Base-by-base conservation (phyloP, 53 echinoderm and acorn worm species). In the Apostichopus leukothele region DNA sequence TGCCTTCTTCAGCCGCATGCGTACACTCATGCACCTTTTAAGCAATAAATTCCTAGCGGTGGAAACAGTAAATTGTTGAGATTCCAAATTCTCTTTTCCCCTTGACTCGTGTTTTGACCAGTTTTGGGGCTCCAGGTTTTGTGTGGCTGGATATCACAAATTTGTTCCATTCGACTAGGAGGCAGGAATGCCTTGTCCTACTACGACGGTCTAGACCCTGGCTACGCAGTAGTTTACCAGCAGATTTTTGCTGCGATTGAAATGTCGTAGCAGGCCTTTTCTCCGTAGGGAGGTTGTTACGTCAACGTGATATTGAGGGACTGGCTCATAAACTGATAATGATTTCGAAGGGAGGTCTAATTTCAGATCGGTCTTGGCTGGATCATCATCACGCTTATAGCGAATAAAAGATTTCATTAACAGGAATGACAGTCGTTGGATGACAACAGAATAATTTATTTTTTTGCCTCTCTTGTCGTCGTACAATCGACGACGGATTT, bases 11-110 rank as follows among this genome's bases (percentile, higher is more conserved):
- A 20, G 51, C 54, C 39, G 39, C 39, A 39, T 39, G 39, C 39
- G 39, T 39, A 50, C 21, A 25, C 26, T 4, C 85, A 16, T 85
- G 16, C 66, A 22, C 67, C 60, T 85, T 85, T 85, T 63, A 67
- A 85, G 85, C 85, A 39, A 67, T 85, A 85, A 85, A 85, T 85
- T 85, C 85, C 85, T 85, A 27, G 67, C 85, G 85, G 85, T 21
- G 85, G 67, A 85, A 85, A 39, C 66, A 85, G 61, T 67, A 26
- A 85, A 85, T 85, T 85, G 85, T 85, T 85, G 85, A 85, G 85
- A 85, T 85, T 85, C 85, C 85, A 85, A 68, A 85, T 66, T 85
- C 67, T 54, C 11, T 18, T n/a, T 59, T 59, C 55, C 53, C 54
- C 57, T 5, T n/a, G 9, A 50, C 57, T 23, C 52, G 0, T 59